A percentile compares a stretch with the other conserved stretches of the same genome.
Evolutionary conservation across 2,888 invertebrate species (phyloP).

Genomic region (Torymus tubicola): DNA sequence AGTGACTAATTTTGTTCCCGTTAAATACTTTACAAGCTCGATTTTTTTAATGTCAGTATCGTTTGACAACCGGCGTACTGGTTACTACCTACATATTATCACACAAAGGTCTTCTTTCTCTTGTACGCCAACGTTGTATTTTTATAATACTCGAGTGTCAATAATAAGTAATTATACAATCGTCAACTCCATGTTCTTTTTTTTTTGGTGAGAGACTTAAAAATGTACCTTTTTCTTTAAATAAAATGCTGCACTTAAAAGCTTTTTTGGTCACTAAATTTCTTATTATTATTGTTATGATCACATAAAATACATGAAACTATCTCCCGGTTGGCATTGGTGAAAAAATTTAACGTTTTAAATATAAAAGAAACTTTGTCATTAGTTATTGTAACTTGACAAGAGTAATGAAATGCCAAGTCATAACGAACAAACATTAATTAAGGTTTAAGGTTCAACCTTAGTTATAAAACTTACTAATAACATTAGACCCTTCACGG

Average conservation of each 20-base stretch:
- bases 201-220: constrained; percentile 51
- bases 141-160: constrained; percentile 47
- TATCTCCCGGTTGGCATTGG: constrained; percentile 48
- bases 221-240: constrained; percentile 48
- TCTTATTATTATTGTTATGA: constrained; percentile 53
- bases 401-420: constrained; percentile 44
- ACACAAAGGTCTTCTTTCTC: constrained; percentile 51
- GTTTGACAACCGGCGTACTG: constrained; percentile 59
- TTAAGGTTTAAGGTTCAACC: constrained; percentile 51
- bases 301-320: constrained; percentile 56
- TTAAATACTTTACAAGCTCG: constrained; percentile 71
- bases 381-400: constrained; percentile 39
- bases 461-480: constrained; percentile 55
- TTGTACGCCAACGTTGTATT: constrained; percentile 33
- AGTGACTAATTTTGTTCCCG: constrained; percentile 69
- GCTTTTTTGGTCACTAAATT: constrained; percentile 57
- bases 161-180: constrained; percentile 44
- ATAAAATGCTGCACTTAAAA: constrained; percentile 55
- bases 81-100: constrained; percentile 69
- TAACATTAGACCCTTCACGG: constrained; percentile 53
- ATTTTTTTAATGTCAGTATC: constrained; percentile 54
- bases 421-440: constrained; percentile 53
- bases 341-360: constrained; percentile 42
- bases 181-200: constrained; percentile 25
- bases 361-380: constrained; percentile 49